phyloP scores from a whole-genome alignment of 1,140 invertebrate genomes.

The Lepidotrigona ventralis region DNA sequence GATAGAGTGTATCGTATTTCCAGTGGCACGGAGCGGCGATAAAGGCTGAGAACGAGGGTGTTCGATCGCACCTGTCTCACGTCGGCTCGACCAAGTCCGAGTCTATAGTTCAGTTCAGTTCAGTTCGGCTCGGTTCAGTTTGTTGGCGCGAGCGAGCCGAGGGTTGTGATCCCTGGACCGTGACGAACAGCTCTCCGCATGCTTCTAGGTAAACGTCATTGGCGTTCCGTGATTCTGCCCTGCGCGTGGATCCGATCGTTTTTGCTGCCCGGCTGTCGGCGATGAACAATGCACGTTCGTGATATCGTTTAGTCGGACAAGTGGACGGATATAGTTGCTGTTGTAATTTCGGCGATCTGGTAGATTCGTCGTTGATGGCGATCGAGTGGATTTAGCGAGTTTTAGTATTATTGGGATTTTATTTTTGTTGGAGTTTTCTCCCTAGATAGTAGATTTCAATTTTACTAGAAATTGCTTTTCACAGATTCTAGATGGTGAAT shows the following conservation, averaged over 20 bases:
- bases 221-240: conserved; percentile 38
- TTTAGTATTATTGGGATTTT: no score
- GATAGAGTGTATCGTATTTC: conserved; percentile 4
- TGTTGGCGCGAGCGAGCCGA: conserved; percentile 49
- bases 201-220: conserved; percentile 65
- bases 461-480: not conserved
- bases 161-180: conserved; percentile 71
- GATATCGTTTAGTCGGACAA: not conserved
- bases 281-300: conserved; percentile 15
- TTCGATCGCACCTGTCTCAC: conserved; percentile 73
- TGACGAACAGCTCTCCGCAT: conserved; percentile 54
- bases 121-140: conserved; percentile 11
- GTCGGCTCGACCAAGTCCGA: conserved; percentile 53
- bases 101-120: no score
- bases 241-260: conserved; percentile 33
- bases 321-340: not conserved
- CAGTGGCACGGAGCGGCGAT: conserved; percentile 26
- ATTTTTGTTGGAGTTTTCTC: not conserved
- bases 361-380: no score
- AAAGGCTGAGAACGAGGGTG: conserved; percentile 37
- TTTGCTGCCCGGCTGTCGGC: not conserved
- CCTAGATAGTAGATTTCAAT: not conserved
- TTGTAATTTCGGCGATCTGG: not conserved
- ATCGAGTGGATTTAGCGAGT: no score
- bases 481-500: no score